These are phyloP conservation scores for Psittacula echo DNA, from an alignment of 2,797 vertebrate genomes.

Conservation along the genomic window DNA sequence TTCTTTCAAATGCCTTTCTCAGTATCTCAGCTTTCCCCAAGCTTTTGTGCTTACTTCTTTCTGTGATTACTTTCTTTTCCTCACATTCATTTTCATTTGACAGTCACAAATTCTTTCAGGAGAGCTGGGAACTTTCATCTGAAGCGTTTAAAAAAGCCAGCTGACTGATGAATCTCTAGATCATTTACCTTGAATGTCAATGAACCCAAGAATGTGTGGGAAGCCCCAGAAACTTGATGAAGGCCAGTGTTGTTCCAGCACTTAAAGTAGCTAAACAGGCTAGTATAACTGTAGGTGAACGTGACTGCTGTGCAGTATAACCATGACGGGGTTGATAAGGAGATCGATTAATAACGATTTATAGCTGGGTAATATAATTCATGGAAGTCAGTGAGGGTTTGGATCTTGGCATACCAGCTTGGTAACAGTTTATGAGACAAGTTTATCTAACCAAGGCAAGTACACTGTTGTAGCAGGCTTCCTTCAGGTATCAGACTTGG, in stretches of 20 bases:
- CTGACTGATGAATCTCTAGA: not conserved
- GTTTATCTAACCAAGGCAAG: not conserved
- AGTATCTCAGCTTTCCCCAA: not conserved
- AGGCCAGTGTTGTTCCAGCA: not conserved
- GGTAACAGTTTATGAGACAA: not conserved
- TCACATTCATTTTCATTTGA: not conserved
- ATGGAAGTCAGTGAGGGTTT: not conserved
- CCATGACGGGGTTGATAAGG: not conserved
- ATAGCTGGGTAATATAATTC: not conserved
- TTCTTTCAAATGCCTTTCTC: not conserved
- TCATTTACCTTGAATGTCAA: not conserved
- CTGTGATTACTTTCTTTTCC: not conserved
- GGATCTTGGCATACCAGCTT: not conserved
- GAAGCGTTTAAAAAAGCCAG: not conserved
- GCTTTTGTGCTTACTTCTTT: not conserved
- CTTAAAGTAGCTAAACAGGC: not conserved
- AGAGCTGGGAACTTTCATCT: not conserved
- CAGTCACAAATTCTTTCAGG: not conserved
- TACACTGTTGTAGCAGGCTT: not conserved
- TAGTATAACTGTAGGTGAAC: not conserved
- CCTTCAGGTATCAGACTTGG: not conserved
- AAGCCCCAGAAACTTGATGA: not conserved
- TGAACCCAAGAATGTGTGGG: not conserved
- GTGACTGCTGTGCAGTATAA: not conserved
- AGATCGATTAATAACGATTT: not conserved